Evolutionary conservation across 2,113 vertebrate genomes (phyloP).

Genomic region (Cercocebus atys): DNA sequence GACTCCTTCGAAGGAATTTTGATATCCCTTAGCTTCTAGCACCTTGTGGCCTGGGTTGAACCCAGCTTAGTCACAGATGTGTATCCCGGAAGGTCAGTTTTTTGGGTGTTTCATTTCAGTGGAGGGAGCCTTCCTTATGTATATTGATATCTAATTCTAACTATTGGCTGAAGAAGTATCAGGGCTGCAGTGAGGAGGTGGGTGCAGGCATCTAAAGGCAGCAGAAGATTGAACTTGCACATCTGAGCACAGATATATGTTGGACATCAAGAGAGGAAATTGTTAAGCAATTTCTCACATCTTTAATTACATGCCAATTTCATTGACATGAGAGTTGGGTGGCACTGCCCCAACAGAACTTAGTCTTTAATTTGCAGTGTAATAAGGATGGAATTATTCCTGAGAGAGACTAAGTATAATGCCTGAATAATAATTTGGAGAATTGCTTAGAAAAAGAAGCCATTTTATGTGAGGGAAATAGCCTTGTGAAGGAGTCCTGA

Average conservation of each 20-base stretch:
- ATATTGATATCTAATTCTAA: neutral
- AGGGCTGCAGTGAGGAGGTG: neutral
- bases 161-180: neutral
- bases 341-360: slow-evolving; percentile 73
- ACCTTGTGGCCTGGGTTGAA: neutral
- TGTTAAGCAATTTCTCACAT: slow-evolving; percentile 75
- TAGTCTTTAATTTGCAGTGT: slow-evolving; percentile 76
- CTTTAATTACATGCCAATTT: slow-evolving; percentile 80
- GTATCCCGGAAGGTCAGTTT: neutral
- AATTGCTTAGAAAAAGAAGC: slow-evolving; percentile 66
- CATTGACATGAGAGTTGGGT: slow-evolving; percentile 78
- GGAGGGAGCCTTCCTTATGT: neutral
- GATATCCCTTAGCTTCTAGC: neutral
- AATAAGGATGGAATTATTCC: slow-evolving; percentile 78
- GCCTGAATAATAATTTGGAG: slow-evolving; percentile 79
- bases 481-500: slow-evolving; percentile 8
- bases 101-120: neutral
- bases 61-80: neutral
- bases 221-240: slow-evolving; percentile 15
- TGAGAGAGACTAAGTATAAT: slow-evolving; percentile 74
- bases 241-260: slow-evolving; percentile 65
- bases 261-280: slow-evolving; percentile 69
- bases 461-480: slow-evolving; percentile 64
- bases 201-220: slow-evolving; percentile 41
- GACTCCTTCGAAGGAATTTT: neutral